Percentiles rank a stretch among this genome's conserved stretches.
These are phyloP conservation scores for Anguilla marmorata DNA, from an alignment of 2,797 vertebrate species.

Conservation along the genomic window DNA sequence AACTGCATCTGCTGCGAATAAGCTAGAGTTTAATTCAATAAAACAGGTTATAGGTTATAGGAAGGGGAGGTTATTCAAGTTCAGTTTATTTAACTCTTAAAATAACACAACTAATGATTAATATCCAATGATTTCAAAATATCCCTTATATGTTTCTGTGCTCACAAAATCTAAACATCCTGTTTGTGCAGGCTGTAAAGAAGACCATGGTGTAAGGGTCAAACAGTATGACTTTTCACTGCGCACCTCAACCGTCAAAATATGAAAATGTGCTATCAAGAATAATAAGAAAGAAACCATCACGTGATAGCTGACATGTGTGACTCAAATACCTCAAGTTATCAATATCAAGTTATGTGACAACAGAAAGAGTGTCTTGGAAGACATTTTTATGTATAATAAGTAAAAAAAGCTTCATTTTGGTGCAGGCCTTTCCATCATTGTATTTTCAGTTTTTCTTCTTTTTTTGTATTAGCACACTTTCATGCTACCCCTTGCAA, in stretches of 20 bases:
- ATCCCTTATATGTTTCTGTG: too few relatives aligned
- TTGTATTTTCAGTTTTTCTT: background rate
- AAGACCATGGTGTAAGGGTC: background rate
- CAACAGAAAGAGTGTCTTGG: background rate
- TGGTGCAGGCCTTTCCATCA: too few relatives aligned
- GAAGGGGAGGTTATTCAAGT: too few relatives aligned
- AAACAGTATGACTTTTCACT: too few relatives aligned
- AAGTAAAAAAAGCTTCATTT: too few relatives aligned
- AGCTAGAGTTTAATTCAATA: background rate
- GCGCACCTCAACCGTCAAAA: too few relatives aligned
- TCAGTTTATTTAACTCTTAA: too few relatives aligned
- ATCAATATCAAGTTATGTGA: background rate
- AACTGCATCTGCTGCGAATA: background rate
- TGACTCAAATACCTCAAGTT: background rate
- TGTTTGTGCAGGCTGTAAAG: too few relatives aligned
- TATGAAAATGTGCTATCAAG: background rate
- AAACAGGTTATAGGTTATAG: background rate
- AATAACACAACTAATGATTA: too few relatives aligned
- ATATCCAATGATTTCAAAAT: too few relatives aligned
- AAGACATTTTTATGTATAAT: background rate
- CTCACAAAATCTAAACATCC: too few relatives aligned
- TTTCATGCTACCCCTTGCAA: background rate
- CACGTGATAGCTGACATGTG: background rate
- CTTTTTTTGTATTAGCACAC: background rate
- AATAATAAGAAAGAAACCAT: background rate